Conservation (phyloP, 2,888 invertebrate genomes). For the Malthinus flaveolus region DNA sequence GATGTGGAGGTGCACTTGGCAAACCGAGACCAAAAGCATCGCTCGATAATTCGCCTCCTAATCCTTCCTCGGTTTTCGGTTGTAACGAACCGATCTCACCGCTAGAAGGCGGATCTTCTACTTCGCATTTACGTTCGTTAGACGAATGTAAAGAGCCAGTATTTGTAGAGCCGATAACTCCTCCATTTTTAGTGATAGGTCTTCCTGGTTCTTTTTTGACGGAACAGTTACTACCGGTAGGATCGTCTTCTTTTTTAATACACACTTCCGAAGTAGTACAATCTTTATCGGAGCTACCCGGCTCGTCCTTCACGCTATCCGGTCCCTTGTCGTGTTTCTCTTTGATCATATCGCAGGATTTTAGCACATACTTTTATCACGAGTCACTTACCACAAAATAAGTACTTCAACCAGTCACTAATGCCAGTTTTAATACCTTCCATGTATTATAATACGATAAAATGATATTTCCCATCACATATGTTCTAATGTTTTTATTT, state of each 20-base stretch:
- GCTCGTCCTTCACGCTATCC: conserved; percentile 55
- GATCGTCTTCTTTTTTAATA: conserved; percentile 52
- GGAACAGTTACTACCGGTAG: conserved; percentile 44
- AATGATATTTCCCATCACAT: conserved; percentile 55
- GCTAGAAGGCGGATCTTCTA: conserved; percentile 38
- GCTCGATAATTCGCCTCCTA: conserved; percentile 49
- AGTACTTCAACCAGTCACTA: conserved; percentile 41
- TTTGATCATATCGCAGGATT: conserved; percentile 53
- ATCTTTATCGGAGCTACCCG: conserved; percentile 53
- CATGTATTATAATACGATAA: conserved; percentile 47
- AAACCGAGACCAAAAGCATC: conserved; percentile 46
- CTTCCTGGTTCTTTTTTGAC: conserved; percentile 51
- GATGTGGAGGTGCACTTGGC: conserved; percentile 43
- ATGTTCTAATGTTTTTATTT: conserved; percentile 57
- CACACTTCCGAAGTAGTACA: conserved; percentile 49
- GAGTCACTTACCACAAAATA: conserved; percentile 44
- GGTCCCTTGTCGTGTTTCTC: conserved; percentile 56
- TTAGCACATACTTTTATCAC: conserved; percentile 49
- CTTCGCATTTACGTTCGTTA: conserved; percentile 49
- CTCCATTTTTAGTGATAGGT: conserved; percentile 53
- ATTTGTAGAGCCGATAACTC: conserved; percentile 54
- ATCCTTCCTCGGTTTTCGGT: conserved; percentile 51
- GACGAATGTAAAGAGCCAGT: conserved; percentile 51
- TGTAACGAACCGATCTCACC: conserved; percentile 39
- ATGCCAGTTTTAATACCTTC: conserved; percentile 41